Percentiles rank a stretch among this genome's conserved stretches.
Evolutionary conservation across 2,113 vertebrate species (phyloP).

Genomic region (Hyperoodon ampullatus): DNA sequence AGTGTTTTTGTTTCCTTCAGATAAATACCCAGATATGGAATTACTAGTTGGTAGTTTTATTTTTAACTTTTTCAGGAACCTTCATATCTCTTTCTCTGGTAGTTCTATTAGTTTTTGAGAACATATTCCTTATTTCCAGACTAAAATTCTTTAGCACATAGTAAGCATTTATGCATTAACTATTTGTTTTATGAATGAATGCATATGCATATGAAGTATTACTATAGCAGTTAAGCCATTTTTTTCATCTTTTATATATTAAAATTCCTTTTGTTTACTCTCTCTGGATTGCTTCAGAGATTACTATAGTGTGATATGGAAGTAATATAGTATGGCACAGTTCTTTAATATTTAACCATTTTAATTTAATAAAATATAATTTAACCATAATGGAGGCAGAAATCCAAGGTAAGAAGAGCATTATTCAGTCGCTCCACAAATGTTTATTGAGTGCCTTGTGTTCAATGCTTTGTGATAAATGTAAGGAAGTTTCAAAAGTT

Average conservation of each 20-base stretch:
- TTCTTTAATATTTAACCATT: slow-evolving; percentile 15
- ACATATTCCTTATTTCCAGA: not conserved
- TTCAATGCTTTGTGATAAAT: not conserved
- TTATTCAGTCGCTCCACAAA: not conserved
- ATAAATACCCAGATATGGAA: not conserved
- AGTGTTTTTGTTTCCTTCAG: not conserved
- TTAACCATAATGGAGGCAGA: slow-evolving; percentile 20
- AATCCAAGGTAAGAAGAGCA: not conserved
- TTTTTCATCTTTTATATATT: not conserved
- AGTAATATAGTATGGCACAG: not conserved
- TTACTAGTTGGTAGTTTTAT: not conserved
- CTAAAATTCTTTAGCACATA: not conserved
- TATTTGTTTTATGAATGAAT: not conserved
- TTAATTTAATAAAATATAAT: slow-evolving; percentile 36
- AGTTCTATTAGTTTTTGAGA: slow-evolving; percentile 29
- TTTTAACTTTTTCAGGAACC: not conserved
- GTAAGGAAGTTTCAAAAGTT: not conserved
- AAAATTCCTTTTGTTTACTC: not conserved
- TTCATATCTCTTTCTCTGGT: slow-evolving; percentile 12
- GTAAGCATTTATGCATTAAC: not conserved
- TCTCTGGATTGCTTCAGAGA: not conserved
- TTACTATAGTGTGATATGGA: not conserved
- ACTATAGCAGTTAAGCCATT: not conserved
- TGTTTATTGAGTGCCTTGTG: not conserved
- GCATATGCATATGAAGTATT: not conserved